Percentiles rank a stretch among this genome's conserved stretches.
These are phyloP conservation scores for Phortica magna DNA, from an alignment of 2,888 invertebrate genomes.

Conservation along the genomic window DNA sequence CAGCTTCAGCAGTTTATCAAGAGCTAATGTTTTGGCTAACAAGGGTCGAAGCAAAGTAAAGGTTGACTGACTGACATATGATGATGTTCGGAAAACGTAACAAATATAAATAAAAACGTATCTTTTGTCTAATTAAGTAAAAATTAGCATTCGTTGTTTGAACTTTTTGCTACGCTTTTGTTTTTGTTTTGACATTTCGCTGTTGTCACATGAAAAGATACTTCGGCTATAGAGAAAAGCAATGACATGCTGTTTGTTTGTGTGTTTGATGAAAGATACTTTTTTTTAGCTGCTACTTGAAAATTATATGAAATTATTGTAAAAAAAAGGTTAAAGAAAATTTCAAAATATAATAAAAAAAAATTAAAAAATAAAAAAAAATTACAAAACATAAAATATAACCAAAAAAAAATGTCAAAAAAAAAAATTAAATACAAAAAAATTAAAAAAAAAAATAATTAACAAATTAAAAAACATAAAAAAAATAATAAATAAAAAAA, in stretches of 20 bases:
- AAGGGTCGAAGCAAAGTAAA: conserved; percentile 34
- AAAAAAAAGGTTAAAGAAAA: too few relatives aligned
- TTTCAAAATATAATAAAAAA: too few relatives aligned
- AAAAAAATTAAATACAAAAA: too few relatives aligned
- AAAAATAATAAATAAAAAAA: conserved; percentile 43
- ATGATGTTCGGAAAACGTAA: background rate
- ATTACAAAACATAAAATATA: background rate
- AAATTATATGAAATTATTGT: too few relatives aligned
- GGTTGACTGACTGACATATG: background rate
- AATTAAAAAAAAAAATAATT: background rate
- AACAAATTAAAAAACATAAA: conserved; percentile 34
- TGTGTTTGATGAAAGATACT: too few relatives aligned
- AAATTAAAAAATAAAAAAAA: background rate
- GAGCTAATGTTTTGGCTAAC: conserved; percentile 25
- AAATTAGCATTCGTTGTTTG: too few relatives aligned
- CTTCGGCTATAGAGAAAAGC: too few relatives aligned
- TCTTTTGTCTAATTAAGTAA: too few relatives aligned
- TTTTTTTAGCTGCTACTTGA: too few relatives aligned
- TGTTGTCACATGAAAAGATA: too few relatives aligned
- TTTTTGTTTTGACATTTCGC: background rate
- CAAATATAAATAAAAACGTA: too few relatives aligned
- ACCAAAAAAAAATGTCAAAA: conserved; percentile 15
- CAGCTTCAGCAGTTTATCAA: background rate
- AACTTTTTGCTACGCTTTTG: background rate
- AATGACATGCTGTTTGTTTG: too few relatives aligned